Evolutionary conservation across 2,113 vertebrate species (phyloP).

Genomic region (Pedionomus torquatus): DNA sequence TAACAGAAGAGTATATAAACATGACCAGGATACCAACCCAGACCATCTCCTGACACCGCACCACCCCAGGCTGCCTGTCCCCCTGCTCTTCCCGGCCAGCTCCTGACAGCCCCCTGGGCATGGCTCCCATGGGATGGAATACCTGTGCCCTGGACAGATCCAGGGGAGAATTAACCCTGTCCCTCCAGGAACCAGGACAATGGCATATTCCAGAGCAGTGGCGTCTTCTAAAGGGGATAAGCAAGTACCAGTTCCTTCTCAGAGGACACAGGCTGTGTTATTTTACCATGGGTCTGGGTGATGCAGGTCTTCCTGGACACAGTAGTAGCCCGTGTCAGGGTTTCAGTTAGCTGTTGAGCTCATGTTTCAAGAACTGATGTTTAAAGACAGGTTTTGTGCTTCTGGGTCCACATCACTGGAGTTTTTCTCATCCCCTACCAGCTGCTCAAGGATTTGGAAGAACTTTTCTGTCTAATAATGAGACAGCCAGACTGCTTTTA

Average conservation of each 20-base stretch:
- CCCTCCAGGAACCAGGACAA: no score
- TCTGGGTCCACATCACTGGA: neutral
- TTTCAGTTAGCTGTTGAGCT: neutral
- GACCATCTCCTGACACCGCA: no score
- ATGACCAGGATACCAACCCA: no score
- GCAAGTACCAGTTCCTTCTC: neutral
- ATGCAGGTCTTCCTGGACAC: neutral
- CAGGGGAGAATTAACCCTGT: no score
- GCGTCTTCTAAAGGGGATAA: neutral
- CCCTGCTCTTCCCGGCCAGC: no score
- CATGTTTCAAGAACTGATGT: neutral
- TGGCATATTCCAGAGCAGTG: neutral
- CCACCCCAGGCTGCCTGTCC: no score
- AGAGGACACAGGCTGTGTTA: neutral
- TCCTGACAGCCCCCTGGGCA: no score
- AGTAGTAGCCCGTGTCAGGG: neutral
- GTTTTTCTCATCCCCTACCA: neutral
- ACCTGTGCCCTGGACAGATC: no score
- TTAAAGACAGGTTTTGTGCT: neutral
- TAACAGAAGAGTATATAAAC: no score
- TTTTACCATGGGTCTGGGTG: neutral
- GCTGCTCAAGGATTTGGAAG: neutral
- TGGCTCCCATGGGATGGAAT: no score
- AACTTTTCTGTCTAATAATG: neutral
- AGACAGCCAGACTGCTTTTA: neutral